phyloP scores from a whole-genome alignment of 2,888 invertebrate species.

The Netelia inedita region DNA sequence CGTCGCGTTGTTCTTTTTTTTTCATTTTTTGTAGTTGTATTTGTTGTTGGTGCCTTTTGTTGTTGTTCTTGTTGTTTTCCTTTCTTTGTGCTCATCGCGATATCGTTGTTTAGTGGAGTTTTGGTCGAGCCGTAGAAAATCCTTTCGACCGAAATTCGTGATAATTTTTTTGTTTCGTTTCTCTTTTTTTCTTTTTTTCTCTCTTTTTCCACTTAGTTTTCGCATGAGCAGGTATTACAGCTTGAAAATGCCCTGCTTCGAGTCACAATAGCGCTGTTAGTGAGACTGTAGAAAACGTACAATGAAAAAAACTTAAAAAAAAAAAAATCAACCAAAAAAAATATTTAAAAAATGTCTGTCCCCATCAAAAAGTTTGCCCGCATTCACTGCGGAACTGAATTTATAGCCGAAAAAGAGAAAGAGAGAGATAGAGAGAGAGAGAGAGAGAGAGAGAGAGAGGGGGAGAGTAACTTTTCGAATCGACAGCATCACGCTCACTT shows the following conservation, averaged over 20 bases:
- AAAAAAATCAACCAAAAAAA: background rate
- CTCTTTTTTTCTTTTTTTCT: constrained; percentile 1
- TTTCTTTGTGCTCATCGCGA: background rate
- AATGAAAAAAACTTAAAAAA: constrained; percentile 3
- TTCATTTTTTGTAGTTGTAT: background rate
- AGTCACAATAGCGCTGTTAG: constrained; percentile 9
- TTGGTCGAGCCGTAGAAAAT: background rate
- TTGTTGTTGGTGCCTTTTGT: background rate
- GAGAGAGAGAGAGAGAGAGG: background rate
- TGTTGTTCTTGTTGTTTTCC: background rate
- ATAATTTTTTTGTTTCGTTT: constrained; percentile 9
- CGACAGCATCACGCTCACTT: constrained; percentile 8
- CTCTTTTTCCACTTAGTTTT: constrained; percentile 9
- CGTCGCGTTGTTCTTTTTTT: background rate
- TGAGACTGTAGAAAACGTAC: constrained; percentile 15
- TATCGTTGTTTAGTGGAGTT: background rate
- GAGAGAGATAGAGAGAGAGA: background rate
- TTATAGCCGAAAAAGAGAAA: background rate
- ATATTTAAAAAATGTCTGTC: too few relatives aligned
- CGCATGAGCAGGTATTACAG: constrained; percentile 12
- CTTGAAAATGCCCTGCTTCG: background rate
- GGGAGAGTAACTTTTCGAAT: constrained; percentile 6
- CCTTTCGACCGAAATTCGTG: background rate
- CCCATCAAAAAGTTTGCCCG: constrained; percentile 17
- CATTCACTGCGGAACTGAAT: constrained; percentile 3